Conservation (phyloP, 2,113 vertebrate genomes). For the Hippocampus zosterae region DNA sequence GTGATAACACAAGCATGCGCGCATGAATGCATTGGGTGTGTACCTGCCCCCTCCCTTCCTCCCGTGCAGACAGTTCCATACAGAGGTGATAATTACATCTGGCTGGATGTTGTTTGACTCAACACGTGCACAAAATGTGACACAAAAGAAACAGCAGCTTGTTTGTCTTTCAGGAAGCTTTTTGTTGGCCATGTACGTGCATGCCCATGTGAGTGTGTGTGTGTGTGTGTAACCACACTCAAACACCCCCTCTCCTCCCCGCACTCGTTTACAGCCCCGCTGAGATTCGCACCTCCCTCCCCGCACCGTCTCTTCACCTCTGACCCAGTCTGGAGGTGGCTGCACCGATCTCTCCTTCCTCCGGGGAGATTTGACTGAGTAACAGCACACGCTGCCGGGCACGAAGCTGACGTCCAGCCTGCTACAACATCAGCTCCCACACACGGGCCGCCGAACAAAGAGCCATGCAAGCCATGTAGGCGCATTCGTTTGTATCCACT, state of each 20-base stretch:
- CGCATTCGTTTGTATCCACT: constrained; percentile 33
- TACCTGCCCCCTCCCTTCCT: constrained; percentile 25
- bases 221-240: background rate
- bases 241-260: background rate
- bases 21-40: constrained; percentile 28
- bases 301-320: constrained; percentile 46
- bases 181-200: constrained; percentile 29
- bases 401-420: constrained; percentile 53
- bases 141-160: constrained; percentile 42
- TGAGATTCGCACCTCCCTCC: constrained; percentile 52
- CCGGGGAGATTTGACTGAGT: constrained; percentile 41
- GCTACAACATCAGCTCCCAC: constrained; percentile 42
- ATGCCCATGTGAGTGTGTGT: constrained; percentile 25
- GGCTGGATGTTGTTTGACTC: constrained; percentile 41
- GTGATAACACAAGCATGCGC: constrained; percentile 34
- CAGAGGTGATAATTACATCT: constrained; percentile 67
- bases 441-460: constrained; percentile 47
- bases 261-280: constrained; percentile 10
- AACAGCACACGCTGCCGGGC: constrained; percentile 39
- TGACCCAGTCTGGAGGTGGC: constrained; percentile 59
- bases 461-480: constrained; percentile 33
- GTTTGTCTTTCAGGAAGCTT: constrained; percentile 51
- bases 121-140: constrained; percentile 17
- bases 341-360: constrained; percentile 37
- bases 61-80: constrained; percentile 47